phyloP scores from a whole-genome alignment of 2,113 vertebrate genomes.

The Gnathonemus longibarbis region DNA sequence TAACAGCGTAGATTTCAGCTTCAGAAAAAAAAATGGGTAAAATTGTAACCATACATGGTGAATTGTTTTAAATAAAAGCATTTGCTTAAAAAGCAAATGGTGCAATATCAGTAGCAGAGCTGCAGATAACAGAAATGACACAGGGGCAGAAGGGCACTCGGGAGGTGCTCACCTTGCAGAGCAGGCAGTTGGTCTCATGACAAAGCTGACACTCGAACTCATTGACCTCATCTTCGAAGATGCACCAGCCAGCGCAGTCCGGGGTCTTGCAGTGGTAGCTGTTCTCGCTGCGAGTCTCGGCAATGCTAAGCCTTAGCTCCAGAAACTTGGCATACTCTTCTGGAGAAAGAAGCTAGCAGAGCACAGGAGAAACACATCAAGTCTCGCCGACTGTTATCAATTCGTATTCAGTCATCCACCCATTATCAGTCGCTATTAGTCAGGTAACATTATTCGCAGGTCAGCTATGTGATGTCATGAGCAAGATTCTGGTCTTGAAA shows the following conservation, averaged over 20 bases:
- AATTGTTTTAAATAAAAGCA: neutral
- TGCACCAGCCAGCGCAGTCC: slow-evolving; percentile 80
- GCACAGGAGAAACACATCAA: neutral
- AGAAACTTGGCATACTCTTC: slow-evolving; percentile 71
- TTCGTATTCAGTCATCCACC: neutral
- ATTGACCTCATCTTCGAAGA: slow-evolving; percentile 79
- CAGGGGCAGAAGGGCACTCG: neutral
- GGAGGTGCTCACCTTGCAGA: slow-evolving; percentile 53
- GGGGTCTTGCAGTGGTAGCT: slow-evolving; percentile 82
- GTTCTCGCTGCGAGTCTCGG: slow-evolving; percentile 69
- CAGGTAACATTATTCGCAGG: neutral
- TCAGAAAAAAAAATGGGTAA: neutral
- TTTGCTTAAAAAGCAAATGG: neutral
- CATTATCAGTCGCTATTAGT: neutral
- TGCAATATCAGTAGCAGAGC: neutral
- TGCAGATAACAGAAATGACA: neutral
- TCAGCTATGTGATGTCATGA: neutral
- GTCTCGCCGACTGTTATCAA: neutral
- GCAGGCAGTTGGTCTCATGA: slow-evolving; percentile 55
- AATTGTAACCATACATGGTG: neutral
- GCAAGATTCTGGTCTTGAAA: neutral
- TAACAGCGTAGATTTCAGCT: neutral
- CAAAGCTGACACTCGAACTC: slow-evolving; percentile 73
- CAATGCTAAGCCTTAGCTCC: slow-evolving; percentile 70
- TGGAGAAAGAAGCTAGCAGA: slow-evolving; percentile 61